phyloP scores from a whole-genome alignment of 1,140 invertebrate genomes.

The Mamestra configurata region DNA sequence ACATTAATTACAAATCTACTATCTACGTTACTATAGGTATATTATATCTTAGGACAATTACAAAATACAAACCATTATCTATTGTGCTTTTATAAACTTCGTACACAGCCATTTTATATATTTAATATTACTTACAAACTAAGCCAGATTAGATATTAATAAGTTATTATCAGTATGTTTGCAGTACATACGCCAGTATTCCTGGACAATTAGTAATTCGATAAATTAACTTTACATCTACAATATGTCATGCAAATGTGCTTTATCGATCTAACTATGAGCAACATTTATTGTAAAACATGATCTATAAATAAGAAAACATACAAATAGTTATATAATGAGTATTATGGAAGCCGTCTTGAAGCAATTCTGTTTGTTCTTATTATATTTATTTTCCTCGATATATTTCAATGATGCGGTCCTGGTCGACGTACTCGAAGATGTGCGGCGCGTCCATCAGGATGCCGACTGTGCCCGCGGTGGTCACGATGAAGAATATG shows the following conservation, averaged over 20 bases:
- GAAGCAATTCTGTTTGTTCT: constrained; percentile 45
- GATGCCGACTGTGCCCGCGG: constrained; percentile 98
- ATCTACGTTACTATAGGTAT: constrained; percentile 39
- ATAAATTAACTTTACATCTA: background rate
- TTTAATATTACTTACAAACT: constrained; percentile 62
- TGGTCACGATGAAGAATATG: constrained; percentile 99
- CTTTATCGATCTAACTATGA: constrained; percentile 14
- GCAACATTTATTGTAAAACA: constrained; percentile 32
- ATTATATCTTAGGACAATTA: constrained; percentile 56
- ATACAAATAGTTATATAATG: constrained; percentile 46
- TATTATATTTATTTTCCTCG: constrained; percentile 92
- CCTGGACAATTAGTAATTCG: background rate
- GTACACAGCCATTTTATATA: constrained; percentile 84
- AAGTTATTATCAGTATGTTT: constrained; percentile 16
- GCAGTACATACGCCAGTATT: background rate
- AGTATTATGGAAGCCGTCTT: constrained; percentile 56
- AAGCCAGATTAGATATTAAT: constrained; percentile 34
- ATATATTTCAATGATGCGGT: constrained; percentile 98
- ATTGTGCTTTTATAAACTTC: constrained; percentile 80
- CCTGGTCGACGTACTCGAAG: constrained; percentile 99
- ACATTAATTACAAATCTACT: constrained; percentile 14
- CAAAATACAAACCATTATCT: constrained; percentile 71
- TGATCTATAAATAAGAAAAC: constrained; percentile 30
- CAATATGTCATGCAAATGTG: constrained; percentile 11
- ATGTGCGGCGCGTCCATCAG: constrained; percentile 99